Evolutionary conservation across 2,888 invertebrate species (phyloP), one percentile per base, ranked within the genome.

Genomic region (Eugnorisma glareosa): DNA sequence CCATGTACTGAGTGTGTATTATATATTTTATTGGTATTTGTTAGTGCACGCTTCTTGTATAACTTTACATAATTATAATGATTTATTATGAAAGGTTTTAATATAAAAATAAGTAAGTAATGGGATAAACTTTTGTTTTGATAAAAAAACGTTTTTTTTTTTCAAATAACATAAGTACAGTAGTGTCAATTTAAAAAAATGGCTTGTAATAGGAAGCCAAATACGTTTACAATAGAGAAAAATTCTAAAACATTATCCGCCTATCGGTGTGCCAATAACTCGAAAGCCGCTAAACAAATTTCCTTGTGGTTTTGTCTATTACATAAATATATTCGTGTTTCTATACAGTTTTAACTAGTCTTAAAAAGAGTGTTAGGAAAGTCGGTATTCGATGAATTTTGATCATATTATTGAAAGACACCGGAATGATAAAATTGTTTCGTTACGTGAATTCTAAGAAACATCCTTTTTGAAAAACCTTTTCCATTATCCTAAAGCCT

Each of bases 1-100:
- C 59, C 54, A 74, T 79, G 67, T 79, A 75, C 75, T 75, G 51
- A 77, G 66, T 51, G 21, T 45, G 18, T 81, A 63, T 68, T 40
- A 7, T 35, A 43, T 69, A 57, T 73, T 75, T 67, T 51, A 69
- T 2, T 75, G 15, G 40, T 40, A 64, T n/a, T 75, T 66, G 48
- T 64, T 71, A 40, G 59, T 28, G 8, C 35, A 63, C 35, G 43
- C 18, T 35, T 71, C 57, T 51, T 59, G 24, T 66, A 61, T 51
- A 64, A 40, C 40, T 64, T 40, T 40, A 54, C 43, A 37, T 69
- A n/a, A n/a, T n/a, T n/a, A 59, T 40, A 69, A 69, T 61, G 37
- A 82, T 54, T 45, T 61, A 76, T 69, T 76, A 11, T 67, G 31
- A 67, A 61, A 76, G 51, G 66, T 75, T 67, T 67, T 79, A 24